Evolutionary conservation across 2,888 invertebrate species (phyloP).

Genomic region (Beris chalybata): DNA sequence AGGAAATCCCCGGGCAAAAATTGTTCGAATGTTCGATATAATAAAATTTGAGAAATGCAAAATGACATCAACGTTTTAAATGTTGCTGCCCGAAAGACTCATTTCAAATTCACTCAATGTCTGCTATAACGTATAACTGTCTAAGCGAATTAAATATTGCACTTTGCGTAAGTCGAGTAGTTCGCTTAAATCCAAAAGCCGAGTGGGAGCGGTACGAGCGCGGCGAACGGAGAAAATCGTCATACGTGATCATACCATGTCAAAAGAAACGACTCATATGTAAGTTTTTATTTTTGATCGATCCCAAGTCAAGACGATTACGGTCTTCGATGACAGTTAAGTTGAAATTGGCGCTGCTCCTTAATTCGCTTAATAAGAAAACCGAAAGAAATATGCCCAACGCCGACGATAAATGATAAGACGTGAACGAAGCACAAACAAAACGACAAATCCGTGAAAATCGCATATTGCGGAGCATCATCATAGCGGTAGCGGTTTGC

Average conservation of each 20-base stretch:
- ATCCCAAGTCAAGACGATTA: neutral
- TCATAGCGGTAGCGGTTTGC: neutral
- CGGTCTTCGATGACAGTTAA: conserved; percentile 12
- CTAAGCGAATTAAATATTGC: conserved; percentile 35
- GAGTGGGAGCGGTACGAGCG: neutral
- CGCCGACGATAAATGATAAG: neutral
- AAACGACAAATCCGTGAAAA: neutral
- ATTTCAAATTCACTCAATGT: conserved; percentile 34
- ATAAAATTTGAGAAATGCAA: conserved; percentile 25
- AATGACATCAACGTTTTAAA: conserved; percentile 10
- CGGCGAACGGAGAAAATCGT: conserved; percentile 8
- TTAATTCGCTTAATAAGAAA: neutral
- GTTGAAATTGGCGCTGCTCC: neutral
- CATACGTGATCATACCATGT: conserved; percentile 1
- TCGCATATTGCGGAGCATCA: neutral
- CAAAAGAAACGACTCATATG: neutral
- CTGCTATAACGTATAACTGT: conserved; percentile 36
- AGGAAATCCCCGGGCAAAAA: conserved; percentile 25
- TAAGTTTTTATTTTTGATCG: conserved; percentile 2
- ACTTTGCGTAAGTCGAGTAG: conserved; percentile 35
- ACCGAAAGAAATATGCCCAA: neutral
- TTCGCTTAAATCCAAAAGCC: neutral
- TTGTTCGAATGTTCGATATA: neutral
- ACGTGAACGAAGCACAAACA: neutral
- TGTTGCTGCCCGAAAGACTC: conserved; percentile 4